phyloP scores from a whole-genome alignment of 1,140 invertebrate genomes.

The Trinorchestia longiramus region DNA sequence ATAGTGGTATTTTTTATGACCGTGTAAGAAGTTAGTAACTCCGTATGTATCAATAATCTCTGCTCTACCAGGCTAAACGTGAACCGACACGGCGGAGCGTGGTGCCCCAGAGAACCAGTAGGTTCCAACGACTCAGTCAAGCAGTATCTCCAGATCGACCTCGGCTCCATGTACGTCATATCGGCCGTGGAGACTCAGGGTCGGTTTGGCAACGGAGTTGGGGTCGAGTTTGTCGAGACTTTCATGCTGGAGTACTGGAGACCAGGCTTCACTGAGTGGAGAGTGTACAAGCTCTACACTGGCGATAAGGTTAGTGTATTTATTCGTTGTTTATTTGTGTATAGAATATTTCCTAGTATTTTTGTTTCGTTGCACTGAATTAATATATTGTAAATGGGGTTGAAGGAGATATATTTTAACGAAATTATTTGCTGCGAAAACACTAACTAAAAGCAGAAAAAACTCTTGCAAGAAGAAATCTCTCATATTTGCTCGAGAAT shows the following conservation, averaged over 20 bases:
- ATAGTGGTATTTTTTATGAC: too few species aligned
- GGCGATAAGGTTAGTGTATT: slow-evolving; percentile 74
- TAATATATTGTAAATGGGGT: too few species aligned
- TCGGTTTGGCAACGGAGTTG: slow-evolving; percentile 82
- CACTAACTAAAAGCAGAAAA: too few species aligned
- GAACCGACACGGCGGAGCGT: slow-evolving; percentile 83
- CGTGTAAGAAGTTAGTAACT: not conserved
- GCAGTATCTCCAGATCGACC: slow-evolving; percentile 82
- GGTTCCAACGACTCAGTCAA: slow-evolving; percentile 75
- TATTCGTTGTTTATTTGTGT: not conserved
- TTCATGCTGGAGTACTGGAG: slow-evolving; percentile 83
- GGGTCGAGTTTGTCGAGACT: slow-evolving; percentile 81
- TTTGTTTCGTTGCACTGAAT: too few species aligned
- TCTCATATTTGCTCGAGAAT: too few species aligned
- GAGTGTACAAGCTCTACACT: slow-evolving; percentile 76
- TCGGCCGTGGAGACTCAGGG: slow-evolving; percentile 84
- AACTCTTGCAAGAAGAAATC: too few species aligned
- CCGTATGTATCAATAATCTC: not conserved
- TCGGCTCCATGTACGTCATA: slow-evolving; percentile 77
- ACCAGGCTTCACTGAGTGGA: slow-evolving; percentile 76
- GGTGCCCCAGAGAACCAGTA: slow-evolving; percentile 83
- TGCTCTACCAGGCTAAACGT: slow-evolving; percentile 76
- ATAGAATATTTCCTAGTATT: too few species aligned
- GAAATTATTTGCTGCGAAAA: too few species aligned
- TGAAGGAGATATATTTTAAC: too few species aligned